Conservation (phyloP, 1,140 invertebrate species). For the Brachionus calyciflorus region DNA sequence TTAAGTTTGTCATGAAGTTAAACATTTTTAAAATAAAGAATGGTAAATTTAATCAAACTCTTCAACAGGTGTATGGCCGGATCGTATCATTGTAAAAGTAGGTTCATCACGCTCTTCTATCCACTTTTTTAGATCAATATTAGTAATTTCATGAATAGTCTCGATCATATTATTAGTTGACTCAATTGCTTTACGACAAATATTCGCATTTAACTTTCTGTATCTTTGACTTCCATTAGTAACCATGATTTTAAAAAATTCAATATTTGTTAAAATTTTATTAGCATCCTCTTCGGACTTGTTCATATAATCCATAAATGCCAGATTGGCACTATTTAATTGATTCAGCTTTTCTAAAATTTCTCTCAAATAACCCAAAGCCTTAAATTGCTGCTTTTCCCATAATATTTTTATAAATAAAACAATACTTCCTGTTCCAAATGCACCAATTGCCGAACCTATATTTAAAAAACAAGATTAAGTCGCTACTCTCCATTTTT, state of each 20-base stretch:
- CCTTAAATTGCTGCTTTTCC: slow-evolving; percentile 38
- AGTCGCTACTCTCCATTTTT: too few relatives aligned
- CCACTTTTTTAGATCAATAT: slow-evolving; percentile 33
- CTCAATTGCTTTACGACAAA: background rate
- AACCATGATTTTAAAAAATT: slow-evolving; percentile 16
- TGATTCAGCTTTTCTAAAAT: slow-evolving; percentile 22
- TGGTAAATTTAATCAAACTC: too few relatives aligned
- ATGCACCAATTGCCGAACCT: background rate
- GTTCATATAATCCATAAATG: slow-evolving; percentile 40
- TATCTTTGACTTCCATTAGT: slow-evolving; percentile 33
- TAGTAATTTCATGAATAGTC: slow-evolving; percentile 30
- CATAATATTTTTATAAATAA: background rate
- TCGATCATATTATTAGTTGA: slow-evolving; percentile 13
- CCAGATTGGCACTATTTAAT: slow-evolving; percentile 26
- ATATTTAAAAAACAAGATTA: too few relatives aligned
- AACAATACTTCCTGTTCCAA: background rate
- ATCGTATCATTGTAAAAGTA: too few relatives aligned
- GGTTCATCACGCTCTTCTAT: too few relatives aligned
- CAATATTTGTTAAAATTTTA: slow-evolving; percentile 19
- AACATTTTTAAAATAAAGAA: too few relatives aligned
- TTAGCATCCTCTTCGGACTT: slow-evolving; percentile 31
- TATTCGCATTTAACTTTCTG: slow-evolving; percentile 1
- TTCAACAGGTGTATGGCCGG: too few relatives aligned
- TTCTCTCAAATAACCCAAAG: slow-evolving; percentile 17
- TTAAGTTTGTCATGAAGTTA: too few relatives aligned